phyloP scores from a whole-genome alignment of 2,797 vertebrate species.

The Emys orbicularis region DNA sequence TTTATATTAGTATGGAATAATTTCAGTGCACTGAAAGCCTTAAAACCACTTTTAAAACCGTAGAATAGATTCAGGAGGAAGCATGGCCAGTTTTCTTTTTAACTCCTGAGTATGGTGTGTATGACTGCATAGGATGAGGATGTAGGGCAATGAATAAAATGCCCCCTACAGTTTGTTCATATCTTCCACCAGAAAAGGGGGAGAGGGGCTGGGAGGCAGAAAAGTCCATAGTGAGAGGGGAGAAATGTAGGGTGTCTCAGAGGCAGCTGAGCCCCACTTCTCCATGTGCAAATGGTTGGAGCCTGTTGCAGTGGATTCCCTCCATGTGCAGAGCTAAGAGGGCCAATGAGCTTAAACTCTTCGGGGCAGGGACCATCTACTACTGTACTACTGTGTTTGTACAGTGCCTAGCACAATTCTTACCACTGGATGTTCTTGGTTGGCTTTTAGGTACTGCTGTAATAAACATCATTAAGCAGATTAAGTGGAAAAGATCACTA shows the following conservation, averaged over 20 bases:
- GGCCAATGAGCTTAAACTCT: neutral
- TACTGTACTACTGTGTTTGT: neutral
- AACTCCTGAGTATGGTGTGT: rapidly evolving
- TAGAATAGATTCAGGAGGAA: neutral
- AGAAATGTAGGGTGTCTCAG: too few species aligned
- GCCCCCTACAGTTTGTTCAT: neutral
- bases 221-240: neutral
- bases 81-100: neutral
- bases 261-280: too few species aligned
- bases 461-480: neutral
- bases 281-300: neutral
- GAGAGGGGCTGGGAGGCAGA: neutral
- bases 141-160: neutral
- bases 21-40: neutral
- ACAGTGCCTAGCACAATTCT: too few species aligned
- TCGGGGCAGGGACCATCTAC: neutral
- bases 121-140: neutral
- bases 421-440: too few species aligned
- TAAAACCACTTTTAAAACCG: neutral
- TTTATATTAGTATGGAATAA: rapidly evolving
- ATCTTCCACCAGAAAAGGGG: neutral
- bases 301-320: neutral
- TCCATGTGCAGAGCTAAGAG: rapidly evolving
- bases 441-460: too few species aligned
- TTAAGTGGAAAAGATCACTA: neutral